These are phyloP conservation scores for Centropus bengalensis DNA, from an alignment of 2,113 vertebrate species.

Conservation along the genomic window DNA sequence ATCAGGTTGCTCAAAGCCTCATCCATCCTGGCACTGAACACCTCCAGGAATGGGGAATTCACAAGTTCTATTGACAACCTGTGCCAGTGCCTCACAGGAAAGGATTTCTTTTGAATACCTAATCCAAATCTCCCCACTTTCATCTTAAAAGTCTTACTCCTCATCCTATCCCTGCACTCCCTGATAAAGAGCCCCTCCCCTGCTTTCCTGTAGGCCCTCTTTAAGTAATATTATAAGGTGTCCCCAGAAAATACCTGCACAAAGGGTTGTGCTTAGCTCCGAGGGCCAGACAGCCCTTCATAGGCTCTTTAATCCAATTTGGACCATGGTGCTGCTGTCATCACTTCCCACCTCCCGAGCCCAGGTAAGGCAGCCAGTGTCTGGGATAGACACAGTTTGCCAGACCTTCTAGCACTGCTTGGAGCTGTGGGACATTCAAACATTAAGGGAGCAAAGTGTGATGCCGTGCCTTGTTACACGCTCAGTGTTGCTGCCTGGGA, in stretches of 20 bases:
- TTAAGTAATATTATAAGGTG: too few species aligned
- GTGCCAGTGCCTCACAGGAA: too few species aligned
- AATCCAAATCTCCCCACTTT: too few species aligned
- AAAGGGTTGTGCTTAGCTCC: not conserved
- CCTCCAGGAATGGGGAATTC: too few species aligned
- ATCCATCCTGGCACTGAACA: too few species aligned
- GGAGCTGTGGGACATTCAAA: accelerated
- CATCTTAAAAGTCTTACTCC: too few species aligned
- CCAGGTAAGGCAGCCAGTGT: accelerated
- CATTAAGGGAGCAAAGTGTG: not conserved
- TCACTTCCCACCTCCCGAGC: not conserved
- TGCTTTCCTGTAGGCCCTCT: too few species aligned
- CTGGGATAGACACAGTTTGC: not conserved
- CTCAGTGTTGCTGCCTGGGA: accelerated
- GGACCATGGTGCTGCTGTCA: not conserved
- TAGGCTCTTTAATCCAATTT: not conserved
- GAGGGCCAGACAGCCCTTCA: not conserved
- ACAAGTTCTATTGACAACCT: too few species aligned
- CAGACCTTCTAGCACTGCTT: not conserved
- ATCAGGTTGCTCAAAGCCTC: too few species aligned
- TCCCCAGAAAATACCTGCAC: not conserved
- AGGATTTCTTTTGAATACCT: too few species aligned
- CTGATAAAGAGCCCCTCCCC: too few species aligned
- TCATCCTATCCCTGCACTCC: too few species aligned
- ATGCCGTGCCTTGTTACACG: accelerated